A percentile compares a stretch with the other conserved stretches of the same genome.
Conservation (phyloP, 2,113 vertebrate species). For the Vidua macroura region DNA sequence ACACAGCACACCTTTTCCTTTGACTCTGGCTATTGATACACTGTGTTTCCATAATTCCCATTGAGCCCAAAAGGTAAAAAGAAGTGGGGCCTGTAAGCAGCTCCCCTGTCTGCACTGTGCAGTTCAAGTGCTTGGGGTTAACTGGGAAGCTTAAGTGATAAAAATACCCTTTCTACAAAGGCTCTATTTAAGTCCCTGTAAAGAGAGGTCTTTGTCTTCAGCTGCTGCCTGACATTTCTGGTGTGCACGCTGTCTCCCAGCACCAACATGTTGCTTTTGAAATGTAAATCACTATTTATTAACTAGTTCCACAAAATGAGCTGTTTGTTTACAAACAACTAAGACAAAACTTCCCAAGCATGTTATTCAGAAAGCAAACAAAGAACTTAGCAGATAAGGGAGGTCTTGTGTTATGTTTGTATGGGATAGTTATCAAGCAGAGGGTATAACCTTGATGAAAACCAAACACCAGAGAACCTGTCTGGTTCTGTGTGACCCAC, state of each 20-base stretch:
- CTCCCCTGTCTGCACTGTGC: neutral
- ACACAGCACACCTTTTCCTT: neutral
- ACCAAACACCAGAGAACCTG: neutral
- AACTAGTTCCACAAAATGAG: conserved; percentile 9
- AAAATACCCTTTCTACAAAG: conserved; percentile 37
- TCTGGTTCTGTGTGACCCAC: neutral
- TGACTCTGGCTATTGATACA: neutral
- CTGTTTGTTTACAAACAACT: conserved; percentile 13
- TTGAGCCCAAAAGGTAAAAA: neutral
- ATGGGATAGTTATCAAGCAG: neutral
- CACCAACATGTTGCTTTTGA: conserved; percentile 1
- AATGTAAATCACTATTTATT: conserved; percentile 20
- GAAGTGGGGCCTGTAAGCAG: neutral
- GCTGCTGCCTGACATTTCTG: neutral
- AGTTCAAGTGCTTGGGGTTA: neutral
- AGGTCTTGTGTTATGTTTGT: neutral
- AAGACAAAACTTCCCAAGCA: neutral
- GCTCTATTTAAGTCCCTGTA: neutral
- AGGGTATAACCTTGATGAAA: neutral
- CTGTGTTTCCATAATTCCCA: rapidly evolving
- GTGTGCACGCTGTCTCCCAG: neutral
- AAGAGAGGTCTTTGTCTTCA: conserved; percentile 40
- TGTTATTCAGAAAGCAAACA: neutral
- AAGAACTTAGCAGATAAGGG: neutral
- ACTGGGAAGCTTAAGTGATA: conserved; percentile 1